A percentile compares a stretch with the other conserved stretches of the same genome.
These are phyloP conservation scores for Paguma larvata DNA, from an alignment of 2,797 vertebrate species.

Conservation along the genomic window DNA sequence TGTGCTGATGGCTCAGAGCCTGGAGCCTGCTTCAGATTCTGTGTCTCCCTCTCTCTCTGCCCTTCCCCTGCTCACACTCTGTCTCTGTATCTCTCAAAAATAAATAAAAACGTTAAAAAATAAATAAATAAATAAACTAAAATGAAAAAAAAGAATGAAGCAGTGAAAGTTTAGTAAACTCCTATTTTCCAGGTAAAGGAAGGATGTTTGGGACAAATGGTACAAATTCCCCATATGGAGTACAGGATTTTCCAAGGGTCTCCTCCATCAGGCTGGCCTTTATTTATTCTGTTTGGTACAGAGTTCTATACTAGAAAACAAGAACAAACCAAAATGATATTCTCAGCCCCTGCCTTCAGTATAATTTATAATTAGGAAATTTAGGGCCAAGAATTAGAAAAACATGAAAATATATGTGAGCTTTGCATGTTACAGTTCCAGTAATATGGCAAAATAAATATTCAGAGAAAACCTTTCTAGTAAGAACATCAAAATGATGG, in stretches of 20 bases:
- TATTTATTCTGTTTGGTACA: background rate
- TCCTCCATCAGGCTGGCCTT: background rate
- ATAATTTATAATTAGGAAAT: constrained; percentile 51
- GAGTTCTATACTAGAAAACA: background rate
- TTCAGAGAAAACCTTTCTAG: constrained; percentile 28
- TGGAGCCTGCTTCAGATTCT: too few relatives aligned
- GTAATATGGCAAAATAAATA: background rate
- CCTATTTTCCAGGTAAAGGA: background rate
- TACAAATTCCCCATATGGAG: background rate
- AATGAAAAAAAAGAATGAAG: background rate
- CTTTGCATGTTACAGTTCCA: background rate
- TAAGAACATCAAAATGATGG: constrained; percentile 26
- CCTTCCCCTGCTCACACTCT: too few relatives aligned
- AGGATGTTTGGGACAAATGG: background rate
- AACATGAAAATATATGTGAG: constrained; percentile 25
- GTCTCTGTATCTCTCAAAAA: too few relatives aligned
- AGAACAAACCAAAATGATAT: background rate
- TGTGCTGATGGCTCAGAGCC: too few relatives aligned
- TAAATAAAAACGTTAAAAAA: too few relatives aligned
- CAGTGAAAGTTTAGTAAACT: constrained; percentile 15
- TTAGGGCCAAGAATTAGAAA: background rate
- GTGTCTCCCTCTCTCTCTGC: too few relatives aligned
- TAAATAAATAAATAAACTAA: too few relatives aligned
- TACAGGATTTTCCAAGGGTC: background rate
- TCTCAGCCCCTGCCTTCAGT: background rate